Evolutionary conservation across 2,797 vertebrate species (phyloP).

Genomic region (Arctocebus calabarensis): DNA sequence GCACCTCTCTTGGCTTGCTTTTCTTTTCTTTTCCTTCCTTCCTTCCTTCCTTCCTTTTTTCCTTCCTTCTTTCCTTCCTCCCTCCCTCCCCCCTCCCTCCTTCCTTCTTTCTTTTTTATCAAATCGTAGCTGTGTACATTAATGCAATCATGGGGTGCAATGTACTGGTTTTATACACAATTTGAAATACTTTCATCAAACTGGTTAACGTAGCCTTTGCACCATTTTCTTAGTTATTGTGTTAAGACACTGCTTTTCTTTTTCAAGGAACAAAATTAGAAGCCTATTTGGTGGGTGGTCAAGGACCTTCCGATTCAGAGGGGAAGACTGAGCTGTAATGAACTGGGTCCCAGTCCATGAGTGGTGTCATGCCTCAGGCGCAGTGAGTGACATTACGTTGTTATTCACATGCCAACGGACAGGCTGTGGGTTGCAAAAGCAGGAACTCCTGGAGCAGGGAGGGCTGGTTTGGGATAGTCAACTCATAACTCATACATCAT

Average conservation of each 20-base stretch:
- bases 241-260: not conserved
- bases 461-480: not conserved
- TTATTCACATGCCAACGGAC: not conserved
- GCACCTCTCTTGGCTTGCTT: not conserved
- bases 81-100: no score
- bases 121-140: no score
- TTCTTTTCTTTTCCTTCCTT: not conserved
- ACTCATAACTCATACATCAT: not conserved
- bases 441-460: not conserved
- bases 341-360: fast-evolving
- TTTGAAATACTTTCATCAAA: no score
- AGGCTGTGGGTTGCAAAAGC: not conserved
- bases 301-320: not conserved
- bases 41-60: no score
- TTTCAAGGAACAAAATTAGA: not conserved
- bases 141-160: no score
- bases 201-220: no score
- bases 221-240: no score
- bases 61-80: no score
- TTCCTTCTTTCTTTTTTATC: no score
- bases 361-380: not conserved
- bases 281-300: not conserved
- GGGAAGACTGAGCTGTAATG: not conserved
- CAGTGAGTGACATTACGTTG: fast-evolving
- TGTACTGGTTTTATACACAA: no score